Evolutionary conservation across 2,797 vertebrate species (phyloP).

Genomic region (Tragelaphus eurycerus): DNA sequence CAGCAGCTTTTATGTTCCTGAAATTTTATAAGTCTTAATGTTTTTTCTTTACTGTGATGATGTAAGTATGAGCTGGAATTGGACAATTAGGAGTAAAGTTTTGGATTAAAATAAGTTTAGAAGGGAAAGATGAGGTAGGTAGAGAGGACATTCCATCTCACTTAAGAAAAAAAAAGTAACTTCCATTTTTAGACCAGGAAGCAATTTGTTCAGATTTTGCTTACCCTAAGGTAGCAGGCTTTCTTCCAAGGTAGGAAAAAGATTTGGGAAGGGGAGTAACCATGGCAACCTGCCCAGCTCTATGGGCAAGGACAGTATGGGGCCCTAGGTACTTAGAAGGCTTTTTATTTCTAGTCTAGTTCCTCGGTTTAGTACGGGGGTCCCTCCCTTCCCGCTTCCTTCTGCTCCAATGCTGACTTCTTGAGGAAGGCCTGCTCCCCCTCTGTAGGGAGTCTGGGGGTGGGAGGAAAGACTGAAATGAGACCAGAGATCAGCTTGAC

Average conservation of each 20-base stretch:
- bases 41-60: background rate
- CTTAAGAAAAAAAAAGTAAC: background rate
- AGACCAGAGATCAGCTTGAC: conserved; percentile 45
- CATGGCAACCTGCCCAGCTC: conserved; percentile 65
- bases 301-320: conserved; percentile 7
- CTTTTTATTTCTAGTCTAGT: conserved; percentile 29
- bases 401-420: conserved; percentile 50
- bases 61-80: background rate
- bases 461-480: background rate
- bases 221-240: conserved; percentile 43
- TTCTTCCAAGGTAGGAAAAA: conserved; percentile 61
- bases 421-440: background rate
- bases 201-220: conserved; percentile 65
- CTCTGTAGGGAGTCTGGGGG: background rate
- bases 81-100: background rate
- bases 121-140: background rate
- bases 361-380: conserved; percentile 2
- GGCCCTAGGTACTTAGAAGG: background rate
- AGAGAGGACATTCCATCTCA: background rate
- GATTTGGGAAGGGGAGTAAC: conserved; percentile 54
- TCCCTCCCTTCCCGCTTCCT: conserved; percentile 64
- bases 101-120: conserved; percentile 14
- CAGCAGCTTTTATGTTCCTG: background rate
- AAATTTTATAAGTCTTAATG: background rate
- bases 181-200: conserved; percentile 73